Percentiles rank a stretch among this genome's conserved stretches.
phyloP scores from a whole-genome alignment of 2,888 invertebrate species.

The Athalia cordata region DNA sequence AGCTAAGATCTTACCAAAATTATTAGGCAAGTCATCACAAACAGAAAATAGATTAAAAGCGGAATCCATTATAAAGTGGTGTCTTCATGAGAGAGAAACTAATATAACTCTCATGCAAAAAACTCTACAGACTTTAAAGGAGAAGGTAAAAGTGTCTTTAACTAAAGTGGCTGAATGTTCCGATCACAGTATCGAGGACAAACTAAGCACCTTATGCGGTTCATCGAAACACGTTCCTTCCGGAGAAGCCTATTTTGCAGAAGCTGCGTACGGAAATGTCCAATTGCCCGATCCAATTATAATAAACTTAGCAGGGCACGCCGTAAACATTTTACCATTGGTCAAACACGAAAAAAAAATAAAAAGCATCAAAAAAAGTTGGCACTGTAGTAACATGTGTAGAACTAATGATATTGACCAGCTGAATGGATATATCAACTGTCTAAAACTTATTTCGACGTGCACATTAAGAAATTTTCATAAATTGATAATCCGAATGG shows the following conservation, averaged over 20 bases:
- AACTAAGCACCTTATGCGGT: neutral
- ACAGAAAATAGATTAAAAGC: slow-evolving; percentile 17
- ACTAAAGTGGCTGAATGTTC: neutral
- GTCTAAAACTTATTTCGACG: neutral
- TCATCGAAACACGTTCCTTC: neutral
- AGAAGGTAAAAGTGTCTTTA: neutral
- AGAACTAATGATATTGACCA: neutral
- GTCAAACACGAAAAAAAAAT: neutral
- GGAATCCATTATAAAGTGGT: slow-evolving; percentile 32
- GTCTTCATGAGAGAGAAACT: slow-evolving; percentile 3
- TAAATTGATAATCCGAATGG: neutral
- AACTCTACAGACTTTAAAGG: slow-evolving; percentile 4
- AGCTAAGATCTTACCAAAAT: neutral
- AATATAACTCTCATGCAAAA: slow-evolving; percentile 1
- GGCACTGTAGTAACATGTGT: neutral
- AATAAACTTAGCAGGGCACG: neutral
- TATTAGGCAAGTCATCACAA: neutral
- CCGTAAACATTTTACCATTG: neutral
- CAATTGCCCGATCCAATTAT: neutral
- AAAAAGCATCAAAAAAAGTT: neutral
- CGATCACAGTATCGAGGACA: neutral
- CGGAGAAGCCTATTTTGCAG: neutral
- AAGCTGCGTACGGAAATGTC: slow-evolving; percentile 2
- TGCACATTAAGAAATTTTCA: neutral
- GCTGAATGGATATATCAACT: neutral